Base-by-base conservation (phyloP, 2,797 vertebrate genomes). In the Labeo calbasu region DNA sequence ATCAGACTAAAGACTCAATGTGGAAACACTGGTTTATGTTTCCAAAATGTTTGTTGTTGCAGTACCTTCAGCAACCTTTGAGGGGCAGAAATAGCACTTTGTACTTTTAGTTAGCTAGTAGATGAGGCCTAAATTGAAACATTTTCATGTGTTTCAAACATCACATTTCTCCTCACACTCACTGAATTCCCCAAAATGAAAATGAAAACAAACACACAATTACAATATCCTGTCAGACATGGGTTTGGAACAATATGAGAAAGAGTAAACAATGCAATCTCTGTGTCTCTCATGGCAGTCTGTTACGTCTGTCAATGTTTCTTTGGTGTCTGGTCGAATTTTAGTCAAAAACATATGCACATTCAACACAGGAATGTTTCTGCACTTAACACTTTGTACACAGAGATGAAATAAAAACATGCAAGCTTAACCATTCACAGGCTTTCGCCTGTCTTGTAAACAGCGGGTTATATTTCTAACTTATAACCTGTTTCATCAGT, bases 391-490 rank as follows among this genome's bases (percentile, higher is more conserved):
- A 32, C 36, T 15, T 25, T 21, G n/a, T 28, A 10, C 9, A n/a
- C 11, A 21, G 15, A 81, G 15, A 63, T 23, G 8, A 82, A 65
- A 81, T 11, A 3, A 76, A 72, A 59, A 69, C 79, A 81, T 8
- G 0, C 17, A 21, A 32, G 80, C 14, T 65, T 82, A 61, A 82
- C 46, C 55, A 75, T 65, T 72, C 13, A 75, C 69, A 73, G 8
- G 14, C 13, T 50, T 72, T 72, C 9, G 57, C 15, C 6, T 5
- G 25, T 32, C 80, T 63, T 57, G 55, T 43, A 43, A 68, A 19
- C 78, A 80, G 40, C 43, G 50, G 28, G 36, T 72, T 81, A 55
- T 5, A 80, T 72, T 81, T 73, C 23, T 82, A 63, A 36, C 43
- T n/a, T 48, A 51, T 17, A 65, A 51, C 21, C 21, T 4, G 43